phyloP scores from a whole-genome alignment of 92 coral and sea anemone species.

The Zoanthus sociatus region DNA sequence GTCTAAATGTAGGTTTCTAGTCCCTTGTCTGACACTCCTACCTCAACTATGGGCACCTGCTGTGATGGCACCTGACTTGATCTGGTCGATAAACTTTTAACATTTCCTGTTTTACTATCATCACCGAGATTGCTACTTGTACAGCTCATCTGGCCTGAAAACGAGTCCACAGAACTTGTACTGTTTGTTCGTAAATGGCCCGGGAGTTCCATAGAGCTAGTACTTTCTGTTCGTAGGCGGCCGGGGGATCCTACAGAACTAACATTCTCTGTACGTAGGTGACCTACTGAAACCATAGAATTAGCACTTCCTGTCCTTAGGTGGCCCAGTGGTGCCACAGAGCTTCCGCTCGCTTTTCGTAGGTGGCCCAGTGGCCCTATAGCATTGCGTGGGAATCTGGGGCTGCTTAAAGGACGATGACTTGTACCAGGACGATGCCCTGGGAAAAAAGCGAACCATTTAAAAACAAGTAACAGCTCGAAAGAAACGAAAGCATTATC shows the following conservation, averaged over 20 bases:
- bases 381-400: conserved; percentile 70
- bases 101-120: conserved; percentile 12
- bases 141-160: conserved; percentile 27
- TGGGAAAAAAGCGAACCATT: conserved; percentile 16
- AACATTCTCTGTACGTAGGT: conserved; percentile 53
- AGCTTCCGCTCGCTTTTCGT: conserved; percentile 50
- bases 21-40: neutral
- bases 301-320: conserved; percentile 52
- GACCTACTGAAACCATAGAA: conserved; percentile 61
- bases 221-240: conserved; percentile 18
- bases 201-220: neutral
- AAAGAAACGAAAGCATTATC: neutral
- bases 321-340: conserved; percentile 65
- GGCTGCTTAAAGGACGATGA: conserved; percentile 79
- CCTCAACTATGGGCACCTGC: conserved; percentile 74
- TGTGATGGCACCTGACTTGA: conserved; percentile 15
- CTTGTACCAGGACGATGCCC: conserved; percentile 70
- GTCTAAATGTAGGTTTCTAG: no score
- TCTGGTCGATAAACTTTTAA: neutral
- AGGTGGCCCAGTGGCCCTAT: conserved; percentile 67
- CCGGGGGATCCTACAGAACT: conserved; percentile 50
- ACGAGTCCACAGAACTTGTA: conserved; percentile 50
- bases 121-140: conserved; percentile 17
- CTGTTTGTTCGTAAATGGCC: conserved; percentile 30
- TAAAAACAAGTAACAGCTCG: neutral